Percentiles rank a stretch among this genome's conserved stretches.
Evolutionary conservation across 2,888 invertebrate species (phyloP).

Genomic region (Drosophila pseudotakahashii): DNA sequence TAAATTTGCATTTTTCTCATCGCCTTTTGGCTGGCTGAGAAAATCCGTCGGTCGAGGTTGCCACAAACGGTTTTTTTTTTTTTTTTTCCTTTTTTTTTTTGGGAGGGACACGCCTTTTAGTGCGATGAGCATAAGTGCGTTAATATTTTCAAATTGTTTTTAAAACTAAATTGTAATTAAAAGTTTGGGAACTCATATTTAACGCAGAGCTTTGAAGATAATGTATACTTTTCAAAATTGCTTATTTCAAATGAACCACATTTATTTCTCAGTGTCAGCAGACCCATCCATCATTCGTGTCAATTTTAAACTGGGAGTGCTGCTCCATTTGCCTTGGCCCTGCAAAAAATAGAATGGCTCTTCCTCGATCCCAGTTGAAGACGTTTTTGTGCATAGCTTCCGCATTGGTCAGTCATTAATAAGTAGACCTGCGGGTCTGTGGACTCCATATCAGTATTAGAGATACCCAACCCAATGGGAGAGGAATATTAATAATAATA

Average conservation of each 20-base stretch:
- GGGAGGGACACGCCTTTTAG: constrained; percentile 17
- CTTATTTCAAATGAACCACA: background rate
- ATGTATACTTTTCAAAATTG: background rate
- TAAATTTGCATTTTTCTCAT: constrained; percentile 63
- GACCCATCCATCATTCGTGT: constrained; percentile 12
- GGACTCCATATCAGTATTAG: background rate
- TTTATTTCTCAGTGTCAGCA: background rate
- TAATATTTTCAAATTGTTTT: background rate
- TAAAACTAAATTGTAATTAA: too few relatives aligned
- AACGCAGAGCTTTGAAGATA: too few relatives aligned
- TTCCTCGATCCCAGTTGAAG: constrained; percentile 2
- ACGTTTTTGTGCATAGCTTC: background rate
- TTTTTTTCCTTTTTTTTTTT: background rate
- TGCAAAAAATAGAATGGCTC: constrained; percentile 1
- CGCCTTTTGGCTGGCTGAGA: constrained; percentile 39
- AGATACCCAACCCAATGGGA: constrained; percentile 53
- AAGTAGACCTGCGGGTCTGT: constrained; percentile 17
- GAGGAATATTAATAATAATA: constrained; percentile 2
- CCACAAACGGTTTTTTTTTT: constrained; percentile 3
- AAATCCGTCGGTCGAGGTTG: constrained; percentile 50
- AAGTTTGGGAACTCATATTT: too few relatives aligned
- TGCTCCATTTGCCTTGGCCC: constrained; percentile 24
- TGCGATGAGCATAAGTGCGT: constrained; percentile 6
- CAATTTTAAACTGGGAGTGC: constrained; percentile 12
- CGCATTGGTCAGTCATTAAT: constrained; percentile 16